A percentile compares a stretch with the other conserved stretches of the same genome.
phyloP scores from a whole-genome alignment of 2,113 vertebrate genomes.

The Notothenia rossii region DNA sequence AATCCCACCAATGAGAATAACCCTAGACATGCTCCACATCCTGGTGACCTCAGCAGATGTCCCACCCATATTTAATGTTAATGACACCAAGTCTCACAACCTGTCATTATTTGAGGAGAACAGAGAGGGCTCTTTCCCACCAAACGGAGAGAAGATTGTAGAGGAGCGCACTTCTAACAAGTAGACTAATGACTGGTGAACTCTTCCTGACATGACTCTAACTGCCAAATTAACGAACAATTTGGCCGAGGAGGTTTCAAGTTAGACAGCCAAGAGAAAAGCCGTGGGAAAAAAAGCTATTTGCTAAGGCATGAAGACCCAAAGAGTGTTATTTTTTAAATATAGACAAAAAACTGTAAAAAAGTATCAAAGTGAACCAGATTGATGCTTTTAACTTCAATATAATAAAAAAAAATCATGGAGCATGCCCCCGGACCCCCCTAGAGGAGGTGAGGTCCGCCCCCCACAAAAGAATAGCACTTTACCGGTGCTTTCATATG shows the following conservation, averaged over 20 bases:
- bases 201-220: conserved; percentile 31
- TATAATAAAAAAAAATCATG: too few species aligned
- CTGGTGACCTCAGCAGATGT: conserved; percentile 18
- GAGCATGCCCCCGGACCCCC: too few species aligned
- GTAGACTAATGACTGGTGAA: conserved; percentile 62
- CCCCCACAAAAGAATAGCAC: too few species aligned
- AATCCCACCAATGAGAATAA: conserved; percentile 46
- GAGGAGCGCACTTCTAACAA: conserved; percentile 45
- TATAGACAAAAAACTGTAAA: background rate
- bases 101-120: conserved; percentile 63
- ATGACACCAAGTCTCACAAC: conserved; percentile 48
- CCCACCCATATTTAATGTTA: conserved; percentile 49
- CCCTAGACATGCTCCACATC: conserved; percentile 31
- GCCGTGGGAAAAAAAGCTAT: conserved; percentile 39
- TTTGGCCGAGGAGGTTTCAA: conserved; percentile 44
- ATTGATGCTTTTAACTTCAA: too few species aligned
- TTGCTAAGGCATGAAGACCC: background rate
- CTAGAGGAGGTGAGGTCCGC: too few species aligned
- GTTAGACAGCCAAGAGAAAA: conserved; percentile 32
- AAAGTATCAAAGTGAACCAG: too few species aligned
- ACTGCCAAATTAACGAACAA: conserved; percentile 52
- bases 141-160: conserved; percentile 39
- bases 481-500: too few species aligned
- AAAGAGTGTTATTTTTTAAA: conserved; percentile 13
- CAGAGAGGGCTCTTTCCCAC: conserved; percentile 44